Evolutionary conservation across 2,797 vertebrate species (phyloP), one percentile per base, ranked within the genome.

Genomic region (Crax fasciolata): DNA sequence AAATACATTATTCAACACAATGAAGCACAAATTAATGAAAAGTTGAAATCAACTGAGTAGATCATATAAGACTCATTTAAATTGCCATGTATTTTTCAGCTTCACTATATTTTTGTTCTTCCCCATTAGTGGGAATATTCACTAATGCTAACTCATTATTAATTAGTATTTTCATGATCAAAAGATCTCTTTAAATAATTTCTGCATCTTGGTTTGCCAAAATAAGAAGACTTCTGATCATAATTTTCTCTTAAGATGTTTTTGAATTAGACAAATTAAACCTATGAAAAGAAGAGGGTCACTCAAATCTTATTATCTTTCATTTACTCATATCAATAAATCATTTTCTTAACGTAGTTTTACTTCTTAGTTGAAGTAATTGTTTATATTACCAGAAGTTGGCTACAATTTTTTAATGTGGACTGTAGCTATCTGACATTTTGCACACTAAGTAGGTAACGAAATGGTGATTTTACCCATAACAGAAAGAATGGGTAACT

Each of bases 401-500:
- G 84, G 67, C 46, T 75, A 80, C 44, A 70, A 44, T 87, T 58
- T 58, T 93, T 90, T 82, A 62, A 92, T 4, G 41, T 55, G 59
- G 30, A 30, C 90, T 77, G 74, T 27, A 80, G 73, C 58, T 86
- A 55, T 28, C 75, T 93, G 90, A 93, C 72, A 96, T 84, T 96
- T 87, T 94, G 92, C 89, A 91, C 88, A 90, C 59, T 79, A 96
- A 88, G 94, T 84, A 96, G 89, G 67, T 89, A 94, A 95, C n/a
- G 66, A 96, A 97, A 92, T 84, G 68, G 88, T 94, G 86, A 97
- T 93, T 96, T 97, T 94, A 93, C 87, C 86, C 84, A 71, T 89
- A 96, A 97, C 80, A 96, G 86, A 97, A 97, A 96, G 93, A 95
- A 96, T 88, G 96, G 95, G 92, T 97, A 97, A 96, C 90, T 97